Evolutionary conservation across 2,797 vertebrate genomes (phyloP), one percentile per base, ranked within the genome.

Genomic region (Ptychadena robeensis): DNA sequence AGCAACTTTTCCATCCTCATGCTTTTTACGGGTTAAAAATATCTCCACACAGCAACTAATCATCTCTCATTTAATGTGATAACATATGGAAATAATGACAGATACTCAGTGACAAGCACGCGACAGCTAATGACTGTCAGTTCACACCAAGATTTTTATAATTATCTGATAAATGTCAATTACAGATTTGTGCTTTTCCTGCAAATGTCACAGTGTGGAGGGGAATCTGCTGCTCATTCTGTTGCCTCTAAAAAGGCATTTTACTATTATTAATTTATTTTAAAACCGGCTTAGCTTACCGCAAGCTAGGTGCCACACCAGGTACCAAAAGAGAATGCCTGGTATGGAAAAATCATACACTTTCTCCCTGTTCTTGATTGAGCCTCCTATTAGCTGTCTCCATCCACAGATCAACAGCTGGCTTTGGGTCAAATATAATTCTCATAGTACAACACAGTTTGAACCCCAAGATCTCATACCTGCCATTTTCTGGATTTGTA

Each of bases 81-180:
- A 85, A 85, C 83, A 85, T 85, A 85, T 85, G 78, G 83, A 81
- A 76, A 85, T 80, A 85, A 85, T 80, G 83, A 80, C 83, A 85
- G 83, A 44, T 85, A 80, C 38, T 70, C 83, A 57, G 30, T 80
- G 83, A 85, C 83, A 85, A 81, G 66, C 53, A 64, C 78, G 70
- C 72, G 72, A 70, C 83, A 85, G 83, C 78, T 85, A 85, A 85
- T 85, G 78, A 85, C 83, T 85, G 83, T 85, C 83, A 85, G 72
- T 85, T 85, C 83, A 85, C 83, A 85, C 83, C 80, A 80, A 63
- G 83, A 80, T 70, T 81, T 75, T 75, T 85, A 85, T 85, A 85
- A 85, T 85, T 85, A 85, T 85, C 83, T 85, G 83, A 85, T 85
- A 80, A 85, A 85, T 85, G 78, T 85, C 83, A 85, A 76, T 80